Conservation (phyloP, 1,140 invertebrate genomes). For the Liolophura sinensis region DNA sequence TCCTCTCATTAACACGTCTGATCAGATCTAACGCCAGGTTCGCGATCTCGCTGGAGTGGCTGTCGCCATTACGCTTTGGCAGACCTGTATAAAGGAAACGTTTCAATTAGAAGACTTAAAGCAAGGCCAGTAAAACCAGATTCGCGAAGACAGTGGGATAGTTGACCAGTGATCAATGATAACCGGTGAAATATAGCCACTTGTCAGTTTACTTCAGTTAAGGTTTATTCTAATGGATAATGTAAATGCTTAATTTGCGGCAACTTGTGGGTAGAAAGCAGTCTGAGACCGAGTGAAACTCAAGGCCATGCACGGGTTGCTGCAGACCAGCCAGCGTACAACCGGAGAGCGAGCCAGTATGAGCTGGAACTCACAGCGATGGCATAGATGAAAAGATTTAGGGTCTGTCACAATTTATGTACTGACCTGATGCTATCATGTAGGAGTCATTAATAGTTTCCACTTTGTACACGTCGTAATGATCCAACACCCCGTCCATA, state of each 20-base stretch:
- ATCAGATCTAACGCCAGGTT: slow-evolving; percentile 67
- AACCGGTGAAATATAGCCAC: no score
- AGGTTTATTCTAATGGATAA: no score
- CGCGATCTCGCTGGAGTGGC: slow-evolving; percentile 78
- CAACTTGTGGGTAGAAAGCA: no score
- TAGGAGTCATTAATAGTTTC: slow-evolving; percentile 56
- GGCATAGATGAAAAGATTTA: no score
- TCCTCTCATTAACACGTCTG: slow-evolving; percentile 57
- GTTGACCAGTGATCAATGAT: no score
- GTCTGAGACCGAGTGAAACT: background rate
- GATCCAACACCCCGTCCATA: slow-evolving; percentile 30
- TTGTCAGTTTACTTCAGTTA: no score
- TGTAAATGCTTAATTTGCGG: no score
- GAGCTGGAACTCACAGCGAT: background rate
- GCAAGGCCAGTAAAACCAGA: no score
- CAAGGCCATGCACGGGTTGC: background rate
- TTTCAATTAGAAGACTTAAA: no score
- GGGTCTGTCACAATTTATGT: no score
- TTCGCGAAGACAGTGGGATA: no score
- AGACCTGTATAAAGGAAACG: slow-evolving; percentile 65
- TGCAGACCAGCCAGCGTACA: background rate
- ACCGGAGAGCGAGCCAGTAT: background rate
- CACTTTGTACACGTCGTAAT: slow-evolving; percentile 44
- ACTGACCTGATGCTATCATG: slow-evolving; percentile 52
- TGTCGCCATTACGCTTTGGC: slow-evolving; percentile 77